Conservation (phyloP, 2,113 vertebrate species). For the Himantopus leucocephalus region DNA sequence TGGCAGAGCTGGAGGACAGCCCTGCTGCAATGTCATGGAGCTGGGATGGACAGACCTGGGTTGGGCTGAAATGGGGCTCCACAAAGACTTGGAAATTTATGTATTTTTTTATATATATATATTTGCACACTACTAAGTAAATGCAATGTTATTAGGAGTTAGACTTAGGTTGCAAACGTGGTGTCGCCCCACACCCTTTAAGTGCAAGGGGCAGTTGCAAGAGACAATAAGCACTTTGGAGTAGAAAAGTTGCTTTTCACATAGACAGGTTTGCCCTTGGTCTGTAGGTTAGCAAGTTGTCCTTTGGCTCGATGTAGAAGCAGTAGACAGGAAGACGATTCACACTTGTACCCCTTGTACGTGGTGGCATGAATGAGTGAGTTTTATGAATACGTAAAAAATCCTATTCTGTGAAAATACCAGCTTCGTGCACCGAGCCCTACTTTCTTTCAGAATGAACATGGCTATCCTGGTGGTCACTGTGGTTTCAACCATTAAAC, state of each 20-base stretch:
- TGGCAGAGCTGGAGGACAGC: background rate
- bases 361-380: background rate
- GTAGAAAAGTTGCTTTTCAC: background rate
- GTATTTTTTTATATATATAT: background rate
- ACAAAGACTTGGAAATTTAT: background rate
- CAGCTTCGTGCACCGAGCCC: background rate
- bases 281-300: background rate
- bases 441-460: background rate
- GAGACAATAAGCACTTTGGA: background rate
- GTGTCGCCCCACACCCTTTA: background rate
- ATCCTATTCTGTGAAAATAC: background rate
- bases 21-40: accelerated
- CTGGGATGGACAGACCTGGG: background rate
- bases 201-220: background rate
- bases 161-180: background rate
- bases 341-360: background rate
- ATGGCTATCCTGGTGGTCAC: background rate
- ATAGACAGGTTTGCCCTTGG: background rate
- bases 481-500: background rate
- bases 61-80: background rate
- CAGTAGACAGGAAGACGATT: background rate
- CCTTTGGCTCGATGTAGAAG: background rate
- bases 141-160: background rate
- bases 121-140: background rate
- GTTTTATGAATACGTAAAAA: background rate